Conservation (phyloP, 2,797 vertebrate species). For the Moxostoma hubbsi region DNA sequence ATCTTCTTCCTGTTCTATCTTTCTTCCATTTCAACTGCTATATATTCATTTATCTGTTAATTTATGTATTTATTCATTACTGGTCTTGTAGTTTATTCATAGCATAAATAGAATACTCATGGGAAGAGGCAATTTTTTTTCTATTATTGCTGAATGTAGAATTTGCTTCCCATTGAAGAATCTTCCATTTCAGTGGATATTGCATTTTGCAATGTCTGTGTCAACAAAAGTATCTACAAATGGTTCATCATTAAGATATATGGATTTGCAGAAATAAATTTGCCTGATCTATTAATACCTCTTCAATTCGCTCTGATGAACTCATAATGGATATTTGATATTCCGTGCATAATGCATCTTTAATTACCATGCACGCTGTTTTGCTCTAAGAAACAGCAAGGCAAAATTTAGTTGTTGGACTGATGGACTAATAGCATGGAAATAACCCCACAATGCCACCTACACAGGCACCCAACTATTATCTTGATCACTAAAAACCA, state of each 20-base stretch:
- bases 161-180: background rate
- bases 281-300: conserved; percentile 9
- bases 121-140: background rate
- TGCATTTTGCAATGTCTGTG: background rate
- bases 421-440: conserved; percentile 34
- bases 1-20: background rate
- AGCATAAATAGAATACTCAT: background rate
- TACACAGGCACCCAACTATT: conserved; percentile 45
- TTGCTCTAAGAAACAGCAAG: background rate
- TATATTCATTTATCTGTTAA: background rate
- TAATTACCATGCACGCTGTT: conserved; percentile 26
- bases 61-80: background rate
- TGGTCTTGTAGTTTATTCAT: background rate
- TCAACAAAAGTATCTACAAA: background rate
- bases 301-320: conserved; percentile 13
- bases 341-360: conserved; percentile 29
- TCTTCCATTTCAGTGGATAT: background rate
- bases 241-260: background rate
- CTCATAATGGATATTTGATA: conserved; percentile 34
- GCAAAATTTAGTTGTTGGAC: conserved; percentile 27
- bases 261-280: conserved; percentile 1
- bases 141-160: conserved; percentile 7
- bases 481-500: conserved; percentile 13
- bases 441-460: conserved; percentile 32
- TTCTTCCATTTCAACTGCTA: background rate